Evolutionary conservation across 1,140 invertebrate species (phyloP).

Genomic region (Andrena cerasifolii): DNA sequence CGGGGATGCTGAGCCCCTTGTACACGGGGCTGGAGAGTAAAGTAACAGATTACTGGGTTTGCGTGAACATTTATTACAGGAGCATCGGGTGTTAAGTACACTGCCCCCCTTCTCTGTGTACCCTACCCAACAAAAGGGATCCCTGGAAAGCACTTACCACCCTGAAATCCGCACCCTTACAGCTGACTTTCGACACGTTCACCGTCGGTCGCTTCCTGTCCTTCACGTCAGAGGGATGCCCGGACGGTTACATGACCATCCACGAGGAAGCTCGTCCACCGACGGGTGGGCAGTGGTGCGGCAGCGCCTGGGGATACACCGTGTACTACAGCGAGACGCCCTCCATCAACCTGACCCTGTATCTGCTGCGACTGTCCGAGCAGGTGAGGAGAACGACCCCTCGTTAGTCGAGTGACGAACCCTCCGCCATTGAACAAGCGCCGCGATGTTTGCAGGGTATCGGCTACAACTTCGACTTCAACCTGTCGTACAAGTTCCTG

Average conservation of each 20-base stretch:
- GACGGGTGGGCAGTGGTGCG: constrained; percentile 92
- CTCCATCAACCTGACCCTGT: constrained; percentile 89
- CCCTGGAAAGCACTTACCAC: too few relatives aligned
- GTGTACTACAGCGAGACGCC: constrained; percentile 92
- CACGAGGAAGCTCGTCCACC: constrained; percentile 87
- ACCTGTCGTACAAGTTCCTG: constrained; percentile 91
- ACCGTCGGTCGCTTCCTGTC: constrained; percentile 89
- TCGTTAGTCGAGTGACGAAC: neutral
- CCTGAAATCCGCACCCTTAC: constrained; percentile 49
- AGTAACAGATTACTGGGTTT: too few relatives aligned
- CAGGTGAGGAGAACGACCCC: constrained; percentile 84
- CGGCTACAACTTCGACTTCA: constrained; percentile 92
- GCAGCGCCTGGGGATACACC: constrained; percentile 91
- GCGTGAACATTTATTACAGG: too few relatives aligned
- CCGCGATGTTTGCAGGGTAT: constrained; percentile 83
- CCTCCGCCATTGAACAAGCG: neutral
- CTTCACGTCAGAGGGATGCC: constrained; percentile 90
- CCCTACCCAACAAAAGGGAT: too few relatives aligned
- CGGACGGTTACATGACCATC: constrained; percentile 91
- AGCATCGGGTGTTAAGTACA: too few relatives aligned
- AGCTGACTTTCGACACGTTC: constrained; percentile 90
- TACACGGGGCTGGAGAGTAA: too few relatives aligned
- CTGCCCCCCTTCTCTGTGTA: too few relatives aligned
- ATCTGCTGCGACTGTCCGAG: constrained; percentile 87
- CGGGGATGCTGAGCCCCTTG: too few relatives aligned